These are phyloP conservation scores for Molossus molossus DNA, from an alignment of 2,797 vertebrate genomes.

Conservation along the genomic window DNA sequence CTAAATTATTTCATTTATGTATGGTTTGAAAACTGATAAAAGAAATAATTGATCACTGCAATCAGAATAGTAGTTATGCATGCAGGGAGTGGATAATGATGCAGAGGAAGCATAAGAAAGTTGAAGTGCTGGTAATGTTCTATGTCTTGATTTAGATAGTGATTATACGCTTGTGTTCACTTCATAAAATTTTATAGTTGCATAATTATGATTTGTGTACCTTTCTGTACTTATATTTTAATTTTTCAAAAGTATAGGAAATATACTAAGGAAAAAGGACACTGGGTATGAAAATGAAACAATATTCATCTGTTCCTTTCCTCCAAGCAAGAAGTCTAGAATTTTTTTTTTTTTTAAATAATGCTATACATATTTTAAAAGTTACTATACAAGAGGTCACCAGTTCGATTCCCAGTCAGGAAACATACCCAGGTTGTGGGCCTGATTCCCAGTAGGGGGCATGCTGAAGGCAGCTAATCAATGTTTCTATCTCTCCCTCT, in stretches of 20 bases:
- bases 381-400: background rate
- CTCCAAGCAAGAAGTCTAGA: background rate
- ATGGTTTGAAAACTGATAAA: slow-evolving; percentile 10
- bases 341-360: background rate
- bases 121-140: background rate
- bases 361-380: background rate
- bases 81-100: background rate
- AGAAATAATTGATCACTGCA: slow-evolving; percentile 1
- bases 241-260: slow-evolving; percentile 3
- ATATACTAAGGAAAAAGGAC: background rate
- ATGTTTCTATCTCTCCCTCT: too few species aligned
- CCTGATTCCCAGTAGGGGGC: too few species aligned
- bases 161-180: background rate
- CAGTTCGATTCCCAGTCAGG: too few species aligned
- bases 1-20: slow-evolving; percentile 43
- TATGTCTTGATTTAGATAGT: background rate
- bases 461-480: too few species aligned
- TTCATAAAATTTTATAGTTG: background rate
- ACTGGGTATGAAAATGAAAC: background rate
- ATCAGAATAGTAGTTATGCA: background rate
- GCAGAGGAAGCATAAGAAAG: background rate
- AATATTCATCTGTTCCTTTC: background rate
- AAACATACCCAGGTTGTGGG: too few species aligned
- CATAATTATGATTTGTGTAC: background rate
- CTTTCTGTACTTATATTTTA: slow-evolving; percentile 56